Evolutionary conservation across 2,888 invertebrate genomes (phyloP), one percentile per base, ranked within the genome.

Genomic region (Loripinus fragilis): DNA sequence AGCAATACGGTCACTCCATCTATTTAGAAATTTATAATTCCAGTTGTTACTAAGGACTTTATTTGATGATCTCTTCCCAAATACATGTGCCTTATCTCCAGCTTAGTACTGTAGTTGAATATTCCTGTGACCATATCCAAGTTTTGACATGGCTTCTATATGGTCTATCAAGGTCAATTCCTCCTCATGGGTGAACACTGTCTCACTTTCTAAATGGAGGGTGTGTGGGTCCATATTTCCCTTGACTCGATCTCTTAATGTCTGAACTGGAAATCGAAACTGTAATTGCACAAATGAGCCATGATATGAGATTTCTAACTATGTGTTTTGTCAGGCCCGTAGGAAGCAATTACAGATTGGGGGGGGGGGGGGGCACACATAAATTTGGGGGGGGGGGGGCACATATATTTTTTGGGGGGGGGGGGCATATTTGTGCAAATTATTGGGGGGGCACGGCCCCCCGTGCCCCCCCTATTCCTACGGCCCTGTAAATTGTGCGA

Each of bases 41-140:
- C 10, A 48, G 50, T 79, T 71, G 50, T 79, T 71, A 30, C 71
- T 79, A 28, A 74, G n/a, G 15, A 70, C 42, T 48, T 77, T 72
- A 65, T 20, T 64, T 17, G 28, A 42, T 5, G 20, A n/a, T 33
- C 42, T 60, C 35, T 55, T 74, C 41, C 70, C 65, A 20, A 70
- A 20, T 25, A 12, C 45, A 38, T 28, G 20, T 23, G 74, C 74
- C 12, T 69, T 10, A 52, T 74, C 70, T 0, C 69, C 73, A 33
- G 55, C 74, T 50, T 65, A 20, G 41, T 74, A 74, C 52, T 70
- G 65, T 8, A 78, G 48, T 23, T 42, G 38, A 0, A 55, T 68
- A 45, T 72, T 71, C 23, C 30, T 66, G 8, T 30, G 23, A 12
- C 68, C 77, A 72, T 72, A 72, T 0, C 77, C 72, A 2, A 77